A percentile compares a stretch with the other conserved stretches of the same genome.
Evolutionary conservation across 2,888 invertebrate species (phyloP).

Genomic region (Folsomia candida): DNA sequence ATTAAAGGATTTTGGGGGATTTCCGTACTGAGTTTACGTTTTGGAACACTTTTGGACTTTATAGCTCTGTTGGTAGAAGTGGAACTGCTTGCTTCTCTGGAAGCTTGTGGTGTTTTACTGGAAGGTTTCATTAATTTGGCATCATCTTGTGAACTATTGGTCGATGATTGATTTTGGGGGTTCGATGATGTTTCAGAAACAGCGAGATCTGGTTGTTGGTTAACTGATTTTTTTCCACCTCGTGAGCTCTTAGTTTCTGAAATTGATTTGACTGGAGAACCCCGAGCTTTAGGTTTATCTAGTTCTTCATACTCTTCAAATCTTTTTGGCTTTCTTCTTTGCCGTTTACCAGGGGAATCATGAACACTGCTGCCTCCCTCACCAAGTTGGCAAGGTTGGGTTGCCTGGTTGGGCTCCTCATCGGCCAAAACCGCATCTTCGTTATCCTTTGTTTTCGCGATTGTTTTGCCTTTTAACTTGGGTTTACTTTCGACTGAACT

Average conservation of each 20-base stretch:
- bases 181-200: too few species aligned
- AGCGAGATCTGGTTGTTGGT: too few species aligned
- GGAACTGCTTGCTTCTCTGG: neutral
- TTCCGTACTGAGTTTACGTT: conserved; percentile 8
- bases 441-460: too few species aligned
- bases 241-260: neutral
- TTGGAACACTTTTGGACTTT: too few species aligned
- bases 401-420: too few species aligned
- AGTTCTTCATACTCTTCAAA: conserved; percentile 12
- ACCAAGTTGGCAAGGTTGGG: too few species aligned
- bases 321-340: conserved; percentile 8
- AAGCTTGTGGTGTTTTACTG: neutral
- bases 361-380: neutral
- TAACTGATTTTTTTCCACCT: neutral
- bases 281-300: neutral
- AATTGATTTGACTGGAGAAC: neutral
- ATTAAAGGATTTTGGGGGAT: conserved; percentile 15
- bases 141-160: too few species aligned
- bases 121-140: too few species aligned
- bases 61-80: neutral
- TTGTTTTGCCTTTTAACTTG: too few species aligned
- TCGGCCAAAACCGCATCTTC: too few species aligned
- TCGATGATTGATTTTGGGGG: too few species aligned
- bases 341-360: conserved; percentile 5
- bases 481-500: too few species aligned